phyloP scores from a whole-genome alignment of 2,113 vertebrate species.

The Actenoides hombroni region DNA sequence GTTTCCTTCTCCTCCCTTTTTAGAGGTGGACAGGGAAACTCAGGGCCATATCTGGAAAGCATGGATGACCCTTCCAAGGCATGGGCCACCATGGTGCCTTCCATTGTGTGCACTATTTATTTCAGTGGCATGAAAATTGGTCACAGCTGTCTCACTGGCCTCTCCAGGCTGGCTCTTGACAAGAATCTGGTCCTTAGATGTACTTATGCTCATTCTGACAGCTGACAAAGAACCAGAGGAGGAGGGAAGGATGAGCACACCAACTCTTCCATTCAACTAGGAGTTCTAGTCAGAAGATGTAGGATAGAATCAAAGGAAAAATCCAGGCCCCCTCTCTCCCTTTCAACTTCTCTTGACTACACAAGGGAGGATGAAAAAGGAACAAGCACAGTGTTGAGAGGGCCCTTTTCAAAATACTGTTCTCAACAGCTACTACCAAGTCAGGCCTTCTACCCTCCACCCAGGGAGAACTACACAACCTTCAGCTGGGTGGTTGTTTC shows the following conservation, averaged over 20 bases:
- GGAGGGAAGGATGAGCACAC: background rate
- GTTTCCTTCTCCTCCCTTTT: constrained; percentile 1
- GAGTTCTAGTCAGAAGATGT: background rate
- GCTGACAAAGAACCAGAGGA: background rate
- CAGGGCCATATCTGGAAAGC: background rate
- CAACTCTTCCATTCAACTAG: background rate
- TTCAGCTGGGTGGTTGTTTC: background rate
- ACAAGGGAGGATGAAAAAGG: background rate
- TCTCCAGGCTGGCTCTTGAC: background rate
- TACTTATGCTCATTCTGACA: background rate
- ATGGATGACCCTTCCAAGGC: background rate
- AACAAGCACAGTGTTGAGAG: background rate
- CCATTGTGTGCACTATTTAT: background rate
- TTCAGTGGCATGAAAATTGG: background rate
- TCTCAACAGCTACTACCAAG: background rate
- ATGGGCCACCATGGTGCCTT: background rate
- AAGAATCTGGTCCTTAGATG: background rate
- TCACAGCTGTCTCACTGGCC: background rate
- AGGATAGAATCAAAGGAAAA: background rate
- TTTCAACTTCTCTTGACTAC: background rate
- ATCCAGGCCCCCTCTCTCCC: background rate
- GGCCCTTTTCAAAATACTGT: background rate
- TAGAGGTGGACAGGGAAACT: background rate
- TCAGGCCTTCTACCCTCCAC: background rate
- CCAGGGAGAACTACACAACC: background rate